phyloP scores from a whole-genome alignment of 2,888 invertebrate species.

The Autographa pulchrina region DNA sequence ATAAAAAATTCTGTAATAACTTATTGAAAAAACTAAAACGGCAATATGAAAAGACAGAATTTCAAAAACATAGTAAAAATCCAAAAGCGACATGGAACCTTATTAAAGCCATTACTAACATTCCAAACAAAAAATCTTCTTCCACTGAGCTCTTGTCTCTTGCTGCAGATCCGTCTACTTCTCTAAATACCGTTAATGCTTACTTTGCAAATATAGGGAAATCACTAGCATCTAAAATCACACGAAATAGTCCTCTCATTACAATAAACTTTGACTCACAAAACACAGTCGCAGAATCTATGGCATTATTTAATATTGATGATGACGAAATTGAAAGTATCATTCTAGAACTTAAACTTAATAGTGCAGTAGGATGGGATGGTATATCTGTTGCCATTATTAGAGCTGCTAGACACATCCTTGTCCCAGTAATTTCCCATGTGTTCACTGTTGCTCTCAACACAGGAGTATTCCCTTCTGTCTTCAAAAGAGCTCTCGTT shows the following conservation, averaged over 20 bases:
- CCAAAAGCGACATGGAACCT: too few species aligned
- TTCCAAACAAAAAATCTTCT: slow-evolving; percentile 1
- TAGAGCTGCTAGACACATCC: background rate
- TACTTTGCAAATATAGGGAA: slow-evolving; percentile 1
- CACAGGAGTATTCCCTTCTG: background rate
- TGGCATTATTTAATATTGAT: background rate
- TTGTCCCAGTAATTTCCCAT: slow-evolving; percentile 2
- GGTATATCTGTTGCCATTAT: background rate
- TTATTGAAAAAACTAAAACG: too few species aligned
- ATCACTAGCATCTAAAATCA: background rate
- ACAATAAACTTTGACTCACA: background rate
- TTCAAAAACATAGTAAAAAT: too few species aligned
- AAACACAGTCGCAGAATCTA: background rate
- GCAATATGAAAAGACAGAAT: too few species aligned
- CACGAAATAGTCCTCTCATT: background rate
- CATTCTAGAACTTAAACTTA: background rate
- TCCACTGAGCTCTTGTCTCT: background rate
- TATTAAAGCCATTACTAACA: too few species aligned
- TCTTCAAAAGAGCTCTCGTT: background rate
- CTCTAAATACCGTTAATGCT: background rate
- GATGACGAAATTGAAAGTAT: background rate
- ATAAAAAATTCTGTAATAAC: too few species aligned
- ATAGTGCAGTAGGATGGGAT: background rate
- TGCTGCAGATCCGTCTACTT: background rate
- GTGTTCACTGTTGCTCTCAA: background rate